A percentile compares a stretch with the other conserved stretches of the same genome.
These are phyloP conservation scores for Zeugodacus cucurbitae DNA, from an alignment of 1,140 invertebrate species.

Conservation along the genomic window DNA sequence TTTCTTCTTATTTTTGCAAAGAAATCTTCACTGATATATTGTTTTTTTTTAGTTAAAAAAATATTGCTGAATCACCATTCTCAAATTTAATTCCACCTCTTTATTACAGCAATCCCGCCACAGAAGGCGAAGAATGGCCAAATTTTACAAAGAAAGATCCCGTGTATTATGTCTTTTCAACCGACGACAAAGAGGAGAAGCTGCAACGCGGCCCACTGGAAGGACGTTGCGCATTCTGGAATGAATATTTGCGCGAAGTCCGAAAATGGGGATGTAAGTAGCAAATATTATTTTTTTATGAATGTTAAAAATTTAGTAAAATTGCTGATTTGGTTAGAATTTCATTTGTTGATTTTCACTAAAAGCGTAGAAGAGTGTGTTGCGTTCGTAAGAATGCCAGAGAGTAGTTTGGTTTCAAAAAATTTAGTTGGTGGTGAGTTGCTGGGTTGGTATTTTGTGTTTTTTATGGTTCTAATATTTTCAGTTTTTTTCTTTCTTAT, in stretches of 20 bases:
- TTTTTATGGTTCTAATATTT: too few relatives aligned
- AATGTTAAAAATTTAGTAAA: neutral
- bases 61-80: too few relatives aligned
- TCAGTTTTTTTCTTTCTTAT: too few relatives aligned
- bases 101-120: slow-evolving; percentile 78
- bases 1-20: too few relatives aligned
- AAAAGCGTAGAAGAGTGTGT: too few relatives aligned
- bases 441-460: too few relatives aligned
- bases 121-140: slow-evolving; percentile 87
- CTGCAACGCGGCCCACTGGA: slow-evolving; percentile 82
- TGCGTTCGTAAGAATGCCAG: too few relatives aligned
- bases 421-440: too few relatives aligned
- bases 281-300: neutral
- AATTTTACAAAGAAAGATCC: slow-evolving; percentile 85
- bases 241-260: slow-evolving; percentile 89
- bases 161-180: slow-evolving; percentile 90
- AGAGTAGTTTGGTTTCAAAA: too few relatives aligned
- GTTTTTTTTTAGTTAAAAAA: too few relatives aligned
- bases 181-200: slow-evolving; percentile 70
- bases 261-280: slow-evolving; percentile 76
- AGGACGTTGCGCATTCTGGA: slow-evolving; percentile 94
- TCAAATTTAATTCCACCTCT: neutral
- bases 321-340: neutral
- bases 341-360: neutral
- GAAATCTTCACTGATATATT: too few relatives aligned